phyloP scores from a whole-genome alignment of 2,888 invertebrate species.

The Eurytoma californica region DNA sequence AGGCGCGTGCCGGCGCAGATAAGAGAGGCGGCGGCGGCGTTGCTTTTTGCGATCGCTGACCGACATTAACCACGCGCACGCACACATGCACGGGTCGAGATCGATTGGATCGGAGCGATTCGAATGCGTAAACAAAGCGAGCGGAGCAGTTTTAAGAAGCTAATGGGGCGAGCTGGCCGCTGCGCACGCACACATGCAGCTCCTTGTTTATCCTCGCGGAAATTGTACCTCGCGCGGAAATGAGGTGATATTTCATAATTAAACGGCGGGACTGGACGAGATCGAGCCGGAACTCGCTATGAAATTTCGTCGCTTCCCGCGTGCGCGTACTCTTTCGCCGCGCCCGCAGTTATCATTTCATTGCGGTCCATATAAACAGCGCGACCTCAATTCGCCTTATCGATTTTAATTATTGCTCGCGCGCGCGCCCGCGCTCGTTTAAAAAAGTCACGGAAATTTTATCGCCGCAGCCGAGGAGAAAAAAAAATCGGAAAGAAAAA shows the following conservation, averaged over 20 bases:
- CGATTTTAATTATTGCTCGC: too few relatives aligned
- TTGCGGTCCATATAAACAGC: too few relatives aligned
- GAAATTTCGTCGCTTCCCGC: background rate
- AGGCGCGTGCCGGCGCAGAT: background rate
- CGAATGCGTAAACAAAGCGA: slow-evolving; percentile 25
- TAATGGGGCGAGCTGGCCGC: slow-evolving; percentile 6
- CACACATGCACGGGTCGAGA: slow-evolving; percentile 3
- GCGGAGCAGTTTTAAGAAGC: slow-evolving; percentile 11
- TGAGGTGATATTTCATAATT: slow-evolving; percentile 28
- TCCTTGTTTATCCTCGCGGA: slow-evolving; percentile 39
- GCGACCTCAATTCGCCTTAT: too few relatives aligned
- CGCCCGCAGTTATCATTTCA: too few relatives aligned
- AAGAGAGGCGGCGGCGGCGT: background rate
- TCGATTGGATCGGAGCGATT: background rate
- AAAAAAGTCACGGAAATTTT: too few relatives aligned
- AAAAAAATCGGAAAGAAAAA: too few relatives aligned
- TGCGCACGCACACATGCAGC: background rate
- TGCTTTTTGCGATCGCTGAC: slow-evolving; percentile 11
- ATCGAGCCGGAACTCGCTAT: background rate
- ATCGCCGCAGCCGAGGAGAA: too few relatives aligned
- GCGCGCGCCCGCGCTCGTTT: too few relatives aligned
- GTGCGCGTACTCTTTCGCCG: too few relatives aligned
- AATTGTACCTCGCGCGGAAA: slow-evolving; percentile 27
- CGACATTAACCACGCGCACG: slow-evolving; percentile 36
- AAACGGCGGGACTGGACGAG: background rate